phyloP scores from a whole-genome alignment of 2,113 vertebrate species.

The Azemiops feae region DNA sequence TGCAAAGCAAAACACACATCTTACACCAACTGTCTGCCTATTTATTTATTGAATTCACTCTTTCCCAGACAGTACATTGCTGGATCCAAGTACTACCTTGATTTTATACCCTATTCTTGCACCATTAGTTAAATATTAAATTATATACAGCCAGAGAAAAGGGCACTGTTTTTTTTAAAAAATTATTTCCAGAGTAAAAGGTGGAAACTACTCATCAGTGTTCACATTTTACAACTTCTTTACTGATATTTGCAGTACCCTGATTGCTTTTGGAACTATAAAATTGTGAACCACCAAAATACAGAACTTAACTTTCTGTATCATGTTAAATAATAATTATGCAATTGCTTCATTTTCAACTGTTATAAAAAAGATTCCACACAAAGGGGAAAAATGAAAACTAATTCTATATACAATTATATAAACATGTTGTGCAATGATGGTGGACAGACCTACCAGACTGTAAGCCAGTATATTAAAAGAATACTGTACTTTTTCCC shows the following conservation, averaged over 20 bases:
- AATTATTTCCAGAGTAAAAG: conserved; percentile 72
- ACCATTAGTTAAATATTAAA: conserved; percentile 77
- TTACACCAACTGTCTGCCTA: conserved; percentile 67
- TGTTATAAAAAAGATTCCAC: conserved; percentile 76
- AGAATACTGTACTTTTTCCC: conserved; percentile 92
- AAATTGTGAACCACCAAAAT: conserved; percentile 80
- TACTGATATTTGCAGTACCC: conserved; percentile 54
- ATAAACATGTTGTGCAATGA: conserved; percentile 82
- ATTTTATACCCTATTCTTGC: conserved; percentile 69
- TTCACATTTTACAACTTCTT: conserved; percentile 53
- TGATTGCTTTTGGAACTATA: conserved; percentile 64
- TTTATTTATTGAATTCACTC: conserved; percentile 63
- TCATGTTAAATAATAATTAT: conserved; percentile 77
- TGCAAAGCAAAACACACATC: conserved; percentile 75
- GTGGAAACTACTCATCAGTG: conserved; percentile 34
- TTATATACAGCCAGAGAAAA: conserved; percentile 82
- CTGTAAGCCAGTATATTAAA: conserved; percentile 95
- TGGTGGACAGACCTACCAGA: conserved; percentile 83
- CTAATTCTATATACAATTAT: conserved; percentile 82
- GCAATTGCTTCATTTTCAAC: conserved; percentile 70
- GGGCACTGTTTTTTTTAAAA: conserved; percentile 78
- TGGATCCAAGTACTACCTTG: conserved; percentile 69
- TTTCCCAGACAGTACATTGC: conserved; percentile 59
- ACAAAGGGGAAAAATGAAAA: conserved; percentile 70
- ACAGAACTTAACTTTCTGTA: conserved; percentile 81